Percentiles rank a stretch among this genome's conserved stretches.
Conservation (phyloP, 1,140 invertebrate species). For the Radopholus similis region DNA sequence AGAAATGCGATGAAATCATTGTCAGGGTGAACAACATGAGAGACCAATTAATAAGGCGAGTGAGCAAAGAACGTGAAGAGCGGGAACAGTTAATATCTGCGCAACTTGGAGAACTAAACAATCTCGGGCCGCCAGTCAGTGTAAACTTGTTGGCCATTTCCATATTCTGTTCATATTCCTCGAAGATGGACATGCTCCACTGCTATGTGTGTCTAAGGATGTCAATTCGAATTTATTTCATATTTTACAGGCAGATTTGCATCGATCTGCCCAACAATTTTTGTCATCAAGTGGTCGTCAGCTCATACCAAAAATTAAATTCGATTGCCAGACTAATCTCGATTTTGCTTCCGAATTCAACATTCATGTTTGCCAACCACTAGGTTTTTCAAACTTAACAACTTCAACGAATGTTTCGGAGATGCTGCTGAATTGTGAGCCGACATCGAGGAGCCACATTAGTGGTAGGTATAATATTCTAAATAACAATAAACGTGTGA, state of each 20-base stretch:
- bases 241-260: neutral
- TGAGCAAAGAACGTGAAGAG: conserved; percentile 32
- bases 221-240: conserved; percentile 24
- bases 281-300: conserved; percentile 11
- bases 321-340: conserved; percentile 21
- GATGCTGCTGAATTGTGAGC: conserved; percentile 8
- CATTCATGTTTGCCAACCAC: neutral
- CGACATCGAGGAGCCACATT: neutral
- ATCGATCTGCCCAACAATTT: conserved; percentile 10
- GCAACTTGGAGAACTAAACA: conserved; percentile 26
- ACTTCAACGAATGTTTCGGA: neutral
- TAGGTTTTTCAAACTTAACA: neutral
- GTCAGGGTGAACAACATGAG: conserved; percentile 28
- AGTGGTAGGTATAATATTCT: neutral
- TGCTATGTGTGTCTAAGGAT: conserved; percentile 34
- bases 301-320: conserved; percentile 20
- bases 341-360: conserved; percentile 23
- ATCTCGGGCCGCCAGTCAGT: conserved; percentile 36
- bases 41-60: conserved; percentile 16
- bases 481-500: neutral
- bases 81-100: conserved; percentile 27
- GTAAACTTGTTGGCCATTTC: conserved; percentile 47
- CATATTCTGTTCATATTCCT: conserved; percentile 57
- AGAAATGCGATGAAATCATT: conserved; percentile 35
- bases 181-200: conserved; percentile 54